Conservation (phyloP, 1,140 invertebrate species). For the Hirudo medicinalis region DNA sequence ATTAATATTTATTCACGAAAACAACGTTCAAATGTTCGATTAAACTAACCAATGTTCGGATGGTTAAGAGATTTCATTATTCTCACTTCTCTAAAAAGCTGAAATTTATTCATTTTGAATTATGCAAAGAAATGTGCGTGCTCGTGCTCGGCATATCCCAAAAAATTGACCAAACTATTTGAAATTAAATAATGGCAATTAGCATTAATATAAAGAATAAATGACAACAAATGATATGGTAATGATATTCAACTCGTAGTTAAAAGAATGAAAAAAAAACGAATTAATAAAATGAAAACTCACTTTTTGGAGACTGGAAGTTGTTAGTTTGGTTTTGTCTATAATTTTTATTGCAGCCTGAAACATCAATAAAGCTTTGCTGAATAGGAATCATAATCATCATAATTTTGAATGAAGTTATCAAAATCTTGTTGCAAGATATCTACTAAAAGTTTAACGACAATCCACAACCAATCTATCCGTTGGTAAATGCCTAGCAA, state of each 20-base stretch:
- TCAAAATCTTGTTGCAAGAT: neutral
- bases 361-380: constrained; percentile 26
- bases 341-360: constrained; percentile 97
- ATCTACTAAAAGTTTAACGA: neutral
- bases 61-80: constrained; percentile 99
- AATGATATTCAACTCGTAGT: too few species aligned
- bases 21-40: neutral
- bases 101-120: constrained; percentile 31
- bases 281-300: neutral
- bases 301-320: constrained; percentile 88
- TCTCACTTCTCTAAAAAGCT: constrained; percentile 86
- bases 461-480: constrained; percentile 75
- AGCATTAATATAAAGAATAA: neutral
- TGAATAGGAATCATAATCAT: neutral
- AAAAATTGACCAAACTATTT: neutral
- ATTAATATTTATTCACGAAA: neutral
- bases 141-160: too few species aligned
- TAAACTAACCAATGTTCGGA: constrained; percentile 75
- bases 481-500: constrained; percentile 76
- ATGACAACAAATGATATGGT: too few species aligned
- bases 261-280: too few species aligned
- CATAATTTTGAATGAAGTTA: neutral
- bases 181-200: neutral
- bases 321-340: constrained; percentile 97
- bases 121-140: too few species aligned